Percentiles rank a stretch among this genome's conserved stretches.
phyloP scores from a whole-genome alignment of 2,113 vertebrate species.

The Nematolebias whitei region DNA sequence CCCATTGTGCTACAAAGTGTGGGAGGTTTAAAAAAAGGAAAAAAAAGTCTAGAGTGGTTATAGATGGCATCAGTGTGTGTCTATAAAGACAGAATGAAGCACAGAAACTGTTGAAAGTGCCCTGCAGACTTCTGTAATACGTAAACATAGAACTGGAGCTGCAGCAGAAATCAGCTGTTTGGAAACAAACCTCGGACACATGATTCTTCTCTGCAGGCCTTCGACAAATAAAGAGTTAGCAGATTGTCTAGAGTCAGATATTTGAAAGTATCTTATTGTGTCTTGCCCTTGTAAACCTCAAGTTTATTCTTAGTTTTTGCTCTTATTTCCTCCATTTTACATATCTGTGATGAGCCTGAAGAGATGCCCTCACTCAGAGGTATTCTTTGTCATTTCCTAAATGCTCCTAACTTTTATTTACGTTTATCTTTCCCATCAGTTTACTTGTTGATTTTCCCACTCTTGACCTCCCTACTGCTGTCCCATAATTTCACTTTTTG shows the following conservation, averaged over 20 bases:
- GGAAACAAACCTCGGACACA: constrained; percentile 32
- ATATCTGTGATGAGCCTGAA: constrained; percentile 1
- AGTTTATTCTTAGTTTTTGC: constrained; percentile 9
- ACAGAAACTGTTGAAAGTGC: constrained; percentile 19
- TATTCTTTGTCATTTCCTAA: neutral
- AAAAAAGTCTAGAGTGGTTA: neutral
- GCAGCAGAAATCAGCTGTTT: constrained; percentile 39
- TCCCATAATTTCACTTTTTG: constrained; percentile 4
- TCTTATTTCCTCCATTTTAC: neutral
- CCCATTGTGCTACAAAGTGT: constrained; percentile 9
- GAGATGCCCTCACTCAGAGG: neutral
- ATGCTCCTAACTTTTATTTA: neutral
- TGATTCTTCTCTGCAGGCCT: constrained; percentile 39
- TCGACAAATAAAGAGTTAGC: too few relatives aligned
- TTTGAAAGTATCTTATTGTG: constrained; percentile 34
- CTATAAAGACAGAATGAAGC: constrained; percentile 19
- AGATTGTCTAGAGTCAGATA: too few relatives aligned
- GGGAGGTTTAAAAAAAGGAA: neutral
- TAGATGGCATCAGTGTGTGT: constrained; percentile 25
- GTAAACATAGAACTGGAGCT: constrained; percentile 32
- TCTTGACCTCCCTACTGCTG: neutral
- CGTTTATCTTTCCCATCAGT: neutral
- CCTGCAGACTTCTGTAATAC: constrained; percentile 42
- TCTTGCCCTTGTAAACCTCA: constrained; percentile 19
- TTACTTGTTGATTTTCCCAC: neutral